Evolutionary conservation across 2,888 invertebrate genomes (phyloP), one percentile per base, ranked within the genome.

Genomic region (Holacanthella duospinosa): DNA sequence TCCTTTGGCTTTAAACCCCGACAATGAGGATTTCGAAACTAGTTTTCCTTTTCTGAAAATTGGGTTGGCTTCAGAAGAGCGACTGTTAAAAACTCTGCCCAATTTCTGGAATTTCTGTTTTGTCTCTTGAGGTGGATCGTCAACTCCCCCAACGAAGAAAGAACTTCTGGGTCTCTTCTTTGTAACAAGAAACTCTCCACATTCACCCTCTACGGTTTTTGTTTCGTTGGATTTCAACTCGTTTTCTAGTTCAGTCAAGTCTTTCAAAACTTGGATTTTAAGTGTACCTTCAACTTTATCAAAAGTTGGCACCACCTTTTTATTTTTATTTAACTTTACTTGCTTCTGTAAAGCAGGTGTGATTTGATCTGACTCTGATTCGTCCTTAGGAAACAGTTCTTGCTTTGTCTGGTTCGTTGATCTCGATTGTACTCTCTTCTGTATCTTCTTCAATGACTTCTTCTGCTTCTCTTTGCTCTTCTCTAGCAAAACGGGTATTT

Each of bases 71-170:
- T 59, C 59, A 16, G 44, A 24, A n/a, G n/a, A n/a, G n/a, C n/a
- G n/a, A n/a, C n/a, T n/a, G n/a, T n/a, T n/a, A n/a, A n/a, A n/a
- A n/a, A n/a, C n/a, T n/a, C n/a, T n/a, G n/a, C n/a, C n/a, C n/a
- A n/a, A n/a, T n/a, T n/a, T n/a, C n/a, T n/a, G n/a, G n/a, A n/a
- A n/a, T n/a, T n/a, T n/a, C n/a, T n/a, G n/a, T n/a, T n/a, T n/a
- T n/a, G n/a, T n/a, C n/a, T n/a, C n/a, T n/a, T n/a, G n/a, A n/a
- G 19, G 4, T 27, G 55, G 56, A 55, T 64, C 65, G 44, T 70
- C 68, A 21, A 63, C 69, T 24, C 72, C 71, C n/a, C 72, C 72
- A 56, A 72, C 64, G 54, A 72, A 72, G 55, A 72, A 72, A 4
- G 65, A 64, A 64, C 72, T 72, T 63, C 66, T 68, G 0, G 67